These are phyloP conservation scores for Latrodectus geometricus DNA, from an alignment of 1,140 invertebrate genomes.

Conservation along the genomic window DNA sequence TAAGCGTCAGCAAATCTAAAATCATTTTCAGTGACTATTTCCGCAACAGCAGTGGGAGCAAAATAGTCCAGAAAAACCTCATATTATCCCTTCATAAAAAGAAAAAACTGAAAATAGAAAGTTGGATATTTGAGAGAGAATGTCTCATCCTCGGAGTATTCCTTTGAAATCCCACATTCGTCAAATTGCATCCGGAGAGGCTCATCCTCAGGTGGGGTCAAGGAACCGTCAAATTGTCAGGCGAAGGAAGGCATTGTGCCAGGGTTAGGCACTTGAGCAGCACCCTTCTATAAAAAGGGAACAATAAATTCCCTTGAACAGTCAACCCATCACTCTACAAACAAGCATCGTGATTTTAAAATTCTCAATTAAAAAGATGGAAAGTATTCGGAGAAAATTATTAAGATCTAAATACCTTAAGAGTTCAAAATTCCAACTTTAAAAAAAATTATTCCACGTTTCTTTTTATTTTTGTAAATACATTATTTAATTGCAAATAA, in stretches of 20 bases:
- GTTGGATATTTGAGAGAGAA: slow-evolving; percentile 11
- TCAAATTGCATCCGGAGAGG: not conserved
- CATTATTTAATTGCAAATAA: too few species aligned
- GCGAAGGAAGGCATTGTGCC: slow-evolving; percentile 29
- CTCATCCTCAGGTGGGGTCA: slow-evolving; percentile 26
- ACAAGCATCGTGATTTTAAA: too few species aligned
- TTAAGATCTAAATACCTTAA: too few species aligned
- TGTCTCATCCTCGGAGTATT: not conserved
- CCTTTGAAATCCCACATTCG: slow-evolving; percentile 12
- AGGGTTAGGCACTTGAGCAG: not conserved
- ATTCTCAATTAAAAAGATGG: too few species aligned
- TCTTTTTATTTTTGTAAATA: too few species aligned
- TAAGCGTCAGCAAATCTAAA: not conserved
- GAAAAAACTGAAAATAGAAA: slow-evolving; percentile 24
- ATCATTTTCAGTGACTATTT: slow-evolving; percentile 13
- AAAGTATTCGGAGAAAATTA: too few species aligned
- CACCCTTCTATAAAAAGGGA: too few species aligned
- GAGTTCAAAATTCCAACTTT: too few species aligned
- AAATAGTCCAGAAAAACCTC: slow-evolving; percentile 19
- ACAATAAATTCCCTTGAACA: too few species aligned
- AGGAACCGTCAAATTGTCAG: slow-evolving; percentile 56
- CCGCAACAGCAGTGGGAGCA: not conserved
- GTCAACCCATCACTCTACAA: too few species aligned
- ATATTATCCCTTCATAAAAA: not conserved
- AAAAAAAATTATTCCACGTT: too few species aligned